Conservation (phyloP, 2,888 invertebrate genomes). For the Parnassius smintheus region DNA sequence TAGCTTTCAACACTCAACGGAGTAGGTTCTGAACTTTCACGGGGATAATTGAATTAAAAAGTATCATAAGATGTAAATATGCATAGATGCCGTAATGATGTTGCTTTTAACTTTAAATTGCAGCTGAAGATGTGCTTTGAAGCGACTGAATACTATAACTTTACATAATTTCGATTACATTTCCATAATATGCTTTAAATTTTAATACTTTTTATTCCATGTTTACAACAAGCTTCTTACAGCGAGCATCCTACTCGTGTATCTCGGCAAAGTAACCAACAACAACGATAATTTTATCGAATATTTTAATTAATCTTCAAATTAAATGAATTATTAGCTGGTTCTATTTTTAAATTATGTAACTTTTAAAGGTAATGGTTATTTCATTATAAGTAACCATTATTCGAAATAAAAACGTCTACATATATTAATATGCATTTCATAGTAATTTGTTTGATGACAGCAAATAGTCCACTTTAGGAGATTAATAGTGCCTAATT, state of each 20-base stretch:
- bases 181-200: background rate
- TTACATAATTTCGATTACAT: background rate
- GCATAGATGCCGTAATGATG: slow-evolving; percentile 74
- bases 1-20: slow-evolving; percentile 81
- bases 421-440: background rate
- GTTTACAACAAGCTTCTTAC: background rate
- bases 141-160: slow-evolving; percentile 1
- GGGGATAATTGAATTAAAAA: slow-evolving; percentile 81
- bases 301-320: no score
- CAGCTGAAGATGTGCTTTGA: slow-evolving; percentile 22
- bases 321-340: no score
- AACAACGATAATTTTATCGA: no score
- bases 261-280: no score
- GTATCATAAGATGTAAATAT: slow-evolving; percentile 78
- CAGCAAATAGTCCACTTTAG: background rate
- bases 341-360: no score
- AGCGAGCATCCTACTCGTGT: no score
- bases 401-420: no score
- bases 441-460: background rate
- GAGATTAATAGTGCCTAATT: slow-evolving; percentile 33
- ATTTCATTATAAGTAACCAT: no score
- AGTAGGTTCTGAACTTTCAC: slow-evolving; percentile 80
- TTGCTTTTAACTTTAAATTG: slow-evolving; percentile 50
- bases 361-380: no score
- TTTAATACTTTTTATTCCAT: background rate